Percentiles rank a stretch among this genome's conserved stretches.
phyloP scores from a whole-genome alignment of 2,888 invertebrate genomes.

The Ornithoptera alexandrae region DNA sequence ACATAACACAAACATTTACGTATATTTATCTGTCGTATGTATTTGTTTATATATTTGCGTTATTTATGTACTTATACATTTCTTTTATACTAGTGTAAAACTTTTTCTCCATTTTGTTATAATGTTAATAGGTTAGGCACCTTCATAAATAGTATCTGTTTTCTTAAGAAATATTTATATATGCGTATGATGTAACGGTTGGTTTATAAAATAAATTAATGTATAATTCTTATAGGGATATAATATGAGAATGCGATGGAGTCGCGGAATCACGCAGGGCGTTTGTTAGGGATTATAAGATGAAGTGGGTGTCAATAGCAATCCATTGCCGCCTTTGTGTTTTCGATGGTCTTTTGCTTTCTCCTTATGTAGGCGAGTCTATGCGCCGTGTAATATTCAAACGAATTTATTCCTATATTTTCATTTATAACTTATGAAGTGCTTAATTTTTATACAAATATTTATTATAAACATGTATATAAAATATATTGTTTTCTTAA shows the following conservation, averaged over 20 bases:
- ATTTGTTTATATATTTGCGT: too few relatives aligned
- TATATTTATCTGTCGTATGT: too few relatives aligned
- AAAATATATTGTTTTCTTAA: too few relatives aligned
- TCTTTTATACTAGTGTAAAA: too few relatives aligned
- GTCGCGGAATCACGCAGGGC: slow-evolving; percentile 13
- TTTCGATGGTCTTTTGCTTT: slow-evolving; percentile 19
- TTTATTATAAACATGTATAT: not conserved
- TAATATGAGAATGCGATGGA: slow-evolving; percentile 12
- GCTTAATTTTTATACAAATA: not conserved
- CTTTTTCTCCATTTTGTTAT: too few relatives aligned
- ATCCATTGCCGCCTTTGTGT: slow-evolving; percentile 23
- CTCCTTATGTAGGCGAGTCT: slow-evolving; percentile 6
- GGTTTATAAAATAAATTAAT: not conserved
- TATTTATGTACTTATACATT: too few relatives aligned
- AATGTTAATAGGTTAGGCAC: too few relatives aligned
- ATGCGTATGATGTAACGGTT: not conserved
- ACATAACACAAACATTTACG: too few relatives aligned
- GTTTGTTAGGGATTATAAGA: slow-evolving; percentile 27
- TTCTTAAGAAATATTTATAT: too few relatives aligned
- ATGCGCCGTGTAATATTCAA: not conserved
- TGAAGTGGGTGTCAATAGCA: slow-evolving; percentile 26
- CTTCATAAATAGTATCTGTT: too few relatives aligned
- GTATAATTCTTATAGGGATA: not conserved
- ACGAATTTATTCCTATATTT: not conserved
- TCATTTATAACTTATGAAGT: not conserved